Conservation (phyloP, 2,797 vertebrate species). For the Catamblyrhynchus diadema region DNA sequence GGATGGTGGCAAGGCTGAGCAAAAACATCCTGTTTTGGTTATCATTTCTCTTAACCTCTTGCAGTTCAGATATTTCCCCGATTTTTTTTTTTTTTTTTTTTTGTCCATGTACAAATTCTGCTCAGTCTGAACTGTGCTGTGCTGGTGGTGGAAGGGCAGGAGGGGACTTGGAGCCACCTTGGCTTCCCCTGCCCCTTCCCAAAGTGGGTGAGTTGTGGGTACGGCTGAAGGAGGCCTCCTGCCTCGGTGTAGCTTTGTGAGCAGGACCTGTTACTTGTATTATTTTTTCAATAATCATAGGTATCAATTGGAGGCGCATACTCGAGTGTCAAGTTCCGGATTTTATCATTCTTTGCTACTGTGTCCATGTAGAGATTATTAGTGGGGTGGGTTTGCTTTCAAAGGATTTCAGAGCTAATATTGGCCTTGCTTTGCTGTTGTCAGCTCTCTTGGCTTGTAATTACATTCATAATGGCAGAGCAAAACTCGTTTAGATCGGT, state of each 20-base stretch:
- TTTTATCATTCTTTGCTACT: background rate
- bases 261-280: too few relatives aligned
- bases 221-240: background rate
- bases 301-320: rapidly evolving
- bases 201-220: background rate
- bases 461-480: rapidly evolving
- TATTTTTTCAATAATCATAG: rapidly evolving
- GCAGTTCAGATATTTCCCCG: background rate
- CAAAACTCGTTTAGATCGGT: rapidly evolving
- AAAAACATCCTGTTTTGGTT: conserved; percentile 64
- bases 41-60: background rate
- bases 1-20: background rate
- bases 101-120: rapidly evolving
- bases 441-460: rapidly evolving
- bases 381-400: rapidly evolving
- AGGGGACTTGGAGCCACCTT: background rate
- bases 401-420: background rate
- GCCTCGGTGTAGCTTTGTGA: rapidly evolving
- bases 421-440: background rate
- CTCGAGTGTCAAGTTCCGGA: rapidly evolving
- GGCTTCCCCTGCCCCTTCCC: background rate
- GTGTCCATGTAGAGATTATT: background rate
- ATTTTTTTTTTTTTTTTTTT: background rate
- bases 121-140: background rate
- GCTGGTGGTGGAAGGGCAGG: background rate